Percentiles rank a stretch among this genome's conserved stretches.
These are phyloP conservation scores for Sinopyrophorus schimmeli DNA, from an alignment of 2,888 invertebrate species.

Conservation along the genomic window DNA sequence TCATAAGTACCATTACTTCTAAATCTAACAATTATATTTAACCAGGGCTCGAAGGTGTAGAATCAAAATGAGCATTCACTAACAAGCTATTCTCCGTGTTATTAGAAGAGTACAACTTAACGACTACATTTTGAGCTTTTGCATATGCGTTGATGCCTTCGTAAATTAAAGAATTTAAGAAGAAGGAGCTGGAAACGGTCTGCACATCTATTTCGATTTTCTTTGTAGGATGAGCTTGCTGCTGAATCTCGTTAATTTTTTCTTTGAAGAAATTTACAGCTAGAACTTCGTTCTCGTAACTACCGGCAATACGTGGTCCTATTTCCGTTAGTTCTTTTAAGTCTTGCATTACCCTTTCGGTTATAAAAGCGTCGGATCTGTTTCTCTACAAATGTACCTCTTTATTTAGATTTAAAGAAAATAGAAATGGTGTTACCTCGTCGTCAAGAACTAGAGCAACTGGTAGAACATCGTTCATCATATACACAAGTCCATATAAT, in stretches of 20 bases:
- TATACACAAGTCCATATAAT: constrained; percentile 23
- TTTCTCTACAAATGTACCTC: constrained; percentile 39
- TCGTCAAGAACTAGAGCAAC: constrained; percentile 21
- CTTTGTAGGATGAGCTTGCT: constrained; percentile 60
- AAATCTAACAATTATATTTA: no score
- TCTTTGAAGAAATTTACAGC: constrained; percentile 65
- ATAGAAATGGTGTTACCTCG: constrained; percentile 16
- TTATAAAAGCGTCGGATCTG: constrained; percentile 63
- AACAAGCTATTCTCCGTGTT: constrained; percentile 65
- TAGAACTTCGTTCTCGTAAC: constrained; percentile 77
- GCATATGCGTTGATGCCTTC: constrained; percentile 83
- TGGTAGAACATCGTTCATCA: constrained; percentile 25
- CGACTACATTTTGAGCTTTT: constrained; percentile 80
- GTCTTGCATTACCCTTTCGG: constrained; percentile 68
- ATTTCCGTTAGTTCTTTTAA: constrained; percentile 65
- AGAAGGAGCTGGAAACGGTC: constrained; percentile 71
- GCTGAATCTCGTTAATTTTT: constrained; percentile 59
- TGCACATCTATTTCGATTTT: constrained; percentile 69
- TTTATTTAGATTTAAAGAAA: not conserved
- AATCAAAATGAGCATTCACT: constrained; percentile 92
- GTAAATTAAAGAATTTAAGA: constrained; percentile 70
- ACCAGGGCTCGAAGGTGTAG: constrained; percentile 86
- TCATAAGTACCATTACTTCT: not conserved
- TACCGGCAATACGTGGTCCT: constrained; percentile 76
- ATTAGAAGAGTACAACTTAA: constrained; percentile 64